Conservation (phyloP, 2,888 invertebrate genomes). For the Timema cristinae region DNA sequence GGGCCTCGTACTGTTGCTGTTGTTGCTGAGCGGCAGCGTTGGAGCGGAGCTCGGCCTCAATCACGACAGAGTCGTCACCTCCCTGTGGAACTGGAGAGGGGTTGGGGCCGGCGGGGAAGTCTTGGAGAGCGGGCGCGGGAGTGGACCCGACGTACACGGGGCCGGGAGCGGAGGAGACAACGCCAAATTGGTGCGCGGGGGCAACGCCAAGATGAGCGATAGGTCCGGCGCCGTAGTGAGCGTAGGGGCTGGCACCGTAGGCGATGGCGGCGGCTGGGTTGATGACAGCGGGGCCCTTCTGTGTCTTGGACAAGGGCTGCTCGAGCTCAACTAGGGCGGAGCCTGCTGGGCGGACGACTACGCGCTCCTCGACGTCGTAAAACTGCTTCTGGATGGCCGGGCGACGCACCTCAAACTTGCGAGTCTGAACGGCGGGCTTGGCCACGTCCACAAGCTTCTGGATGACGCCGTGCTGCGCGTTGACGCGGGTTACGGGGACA, state of each 20-base stretch:
- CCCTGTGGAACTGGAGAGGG: conserved; percentile 26
- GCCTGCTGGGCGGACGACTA: conserved; percentile 57
- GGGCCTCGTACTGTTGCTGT: conserved; percentile 10
- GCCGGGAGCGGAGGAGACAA: conserved; percentile 28
- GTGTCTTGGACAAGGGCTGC: conserved; percentile 54
- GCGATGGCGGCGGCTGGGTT: conserved; percentile 37
- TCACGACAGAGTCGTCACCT: conserved; percentile 41
- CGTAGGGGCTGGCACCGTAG: conserved; percentile 26
- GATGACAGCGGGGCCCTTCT: conserved; percentile 48
- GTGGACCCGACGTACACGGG: conserved; percentile 30
- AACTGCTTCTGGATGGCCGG: conserved; percentile 61
- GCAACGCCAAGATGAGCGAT: conserved; percentile 26
- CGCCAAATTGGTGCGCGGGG: conserved; percentile 25
- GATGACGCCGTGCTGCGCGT: conserved; percentile 50
- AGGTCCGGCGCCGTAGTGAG: conserved; percentile 11
- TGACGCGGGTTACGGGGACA: conserved; percentile 49
- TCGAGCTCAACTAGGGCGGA: conserved; percentile 57
- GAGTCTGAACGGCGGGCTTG: conserved; percentile 55
- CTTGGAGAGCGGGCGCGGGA: conserved; percentile 28
- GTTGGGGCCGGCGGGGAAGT: conserved; percentile 30
- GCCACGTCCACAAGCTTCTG: conserved; percentile 56
- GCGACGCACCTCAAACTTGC: conserved; percentile 54
- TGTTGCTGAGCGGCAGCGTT: conserved; percentile 20
- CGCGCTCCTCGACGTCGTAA: conserved; percentile 59
- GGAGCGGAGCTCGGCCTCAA: conserved; percentile 35